These are phyloP conservation scores for Percopsis transmontana DNA, from an alignment of 2,113 vertebrate genomes.

Conservation along the genomic window DNA sequence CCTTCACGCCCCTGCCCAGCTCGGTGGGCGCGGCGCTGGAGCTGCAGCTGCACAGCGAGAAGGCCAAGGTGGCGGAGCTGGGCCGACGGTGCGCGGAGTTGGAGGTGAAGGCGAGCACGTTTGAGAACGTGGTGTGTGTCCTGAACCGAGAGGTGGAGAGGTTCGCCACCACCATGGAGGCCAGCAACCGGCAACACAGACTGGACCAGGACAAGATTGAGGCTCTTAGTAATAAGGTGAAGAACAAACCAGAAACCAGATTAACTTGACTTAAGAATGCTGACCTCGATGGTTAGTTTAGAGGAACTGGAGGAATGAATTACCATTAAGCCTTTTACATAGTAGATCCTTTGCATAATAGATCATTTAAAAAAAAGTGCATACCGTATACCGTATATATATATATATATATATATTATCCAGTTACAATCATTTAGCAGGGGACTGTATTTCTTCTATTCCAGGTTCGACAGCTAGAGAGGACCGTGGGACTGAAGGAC, in stretches of 20 bases:
- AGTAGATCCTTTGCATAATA: too few relatives aligned
- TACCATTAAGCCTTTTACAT: too few relatives aligned
- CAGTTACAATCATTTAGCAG: neutral
- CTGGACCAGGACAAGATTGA: conserved; percentile 94
- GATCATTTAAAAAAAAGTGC: too few relatives aligned
- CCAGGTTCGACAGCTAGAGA: conserved; percentile 94
- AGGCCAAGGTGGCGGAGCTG: conserved; percentile 74
- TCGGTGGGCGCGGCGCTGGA: conserved; percentile 75
- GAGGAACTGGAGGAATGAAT: too few relatives aligned
- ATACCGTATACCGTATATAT: neutral
- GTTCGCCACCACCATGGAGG: conserved; percentile 85
- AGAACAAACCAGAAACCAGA: too few relatives aligned
- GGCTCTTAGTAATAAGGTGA: conserved; percentile 89
- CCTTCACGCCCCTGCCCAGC: conserved; percentile 78
- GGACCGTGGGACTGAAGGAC: conserved; percentile 90
- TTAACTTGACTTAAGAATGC: neutral
- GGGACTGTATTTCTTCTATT: neutral
- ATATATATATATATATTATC: neutral
- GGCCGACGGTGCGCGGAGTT: conserved; percentile 80
- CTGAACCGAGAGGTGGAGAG: conserved; percentile 94
- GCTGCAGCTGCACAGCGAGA: conserved; percentile 75
- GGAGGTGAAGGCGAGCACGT: conserved; percentile 86
- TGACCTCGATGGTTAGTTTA: too few relatives aligned
- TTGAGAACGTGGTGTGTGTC: conserved; percentile 96
- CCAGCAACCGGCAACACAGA: conserved; percentile 86